Conservation (phyloP, 2,797 vertebrate species). For the Chaenodraco wilsoni region DNA sequence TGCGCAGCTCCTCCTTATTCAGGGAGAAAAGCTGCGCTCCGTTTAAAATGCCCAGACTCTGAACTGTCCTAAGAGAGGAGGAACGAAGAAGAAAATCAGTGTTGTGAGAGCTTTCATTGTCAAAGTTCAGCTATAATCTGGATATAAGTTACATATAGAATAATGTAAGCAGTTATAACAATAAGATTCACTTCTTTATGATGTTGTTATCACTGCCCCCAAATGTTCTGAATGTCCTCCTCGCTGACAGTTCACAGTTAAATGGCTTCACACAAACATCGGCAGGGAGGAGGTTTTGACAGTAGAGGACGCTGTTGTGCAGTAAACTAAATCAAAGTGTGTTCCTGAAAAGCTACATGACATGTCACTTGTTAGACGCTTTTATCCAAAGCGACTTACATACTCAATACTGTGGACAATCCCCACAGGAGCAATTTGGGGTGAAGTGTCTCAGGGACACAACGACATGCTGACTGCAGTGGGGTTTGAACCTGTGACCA, state of each 20-base stretch:
- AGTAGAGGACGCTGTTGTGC: conserved; percentile 29
- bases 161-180: neutral
- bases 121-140: neutral
- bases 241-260: neutral
- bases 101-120: neutral
- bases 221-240: neutral
- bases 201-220: neutral
- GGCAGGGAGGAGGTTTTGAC: neutral
- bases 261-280: neutral
- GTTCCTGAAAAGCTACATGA: neutral
- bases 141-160: neutral
- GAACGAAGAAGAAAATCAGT: conserved; percentile 7
- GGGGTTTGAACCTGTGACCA: no score
- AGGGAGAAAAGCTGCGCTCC: conserved; percentile 86
- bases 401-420: no score
- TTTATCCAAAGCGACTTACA: no score
- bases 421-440: no score
- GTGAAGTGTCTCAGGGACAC: no score
- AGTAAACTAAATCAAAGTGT: neutral
- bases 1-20: conserved; percentile 79
- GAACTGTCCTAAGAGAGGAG: conserved; percentile 79
- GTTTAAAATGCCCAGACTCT: conserved; percentile 82
- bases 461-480: no score
- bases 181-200: neutral
- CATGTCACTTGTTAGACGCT: no score